phyloP scores from a whole-genome alignment of 2,113 vertebrate species.

The Perca flavescens region DNA sequence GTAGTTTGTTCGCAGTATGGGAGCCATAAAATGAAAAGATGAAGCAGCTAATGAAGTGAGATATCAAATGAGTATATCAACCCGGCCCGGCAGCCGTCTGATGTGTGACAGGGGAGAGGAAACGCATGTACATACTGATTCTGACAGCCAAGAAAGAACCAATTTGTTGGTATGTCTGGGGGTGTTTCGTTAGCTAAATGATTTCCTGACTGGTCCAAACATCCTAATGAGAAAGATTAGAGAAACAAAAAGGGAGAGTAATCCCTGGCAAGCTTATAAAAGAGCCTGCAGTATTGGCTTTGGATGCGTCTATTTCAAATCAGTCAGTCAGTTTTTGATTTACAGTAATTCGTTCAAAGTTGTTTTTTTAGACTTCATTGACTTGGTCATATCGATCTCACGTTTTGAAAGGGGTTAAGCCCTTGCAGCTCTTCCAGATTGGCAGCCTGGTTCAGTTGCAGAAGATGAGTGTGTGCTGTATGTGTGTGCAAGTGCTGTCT shows the following conservation, averaged over 20 bases:
- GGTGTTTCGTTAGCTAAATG: constrained; percentile 22
- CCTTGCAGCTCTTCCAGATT: background rate
- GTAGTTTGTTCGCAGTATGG: background rate
- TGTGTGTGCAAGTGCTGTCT: background rate
- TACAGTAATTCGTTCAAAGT: background rate
- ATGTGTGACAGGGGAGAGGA: constrained; percentile 11
- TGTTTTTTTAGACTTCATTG: background rate
- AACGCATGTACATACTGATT: background rate
- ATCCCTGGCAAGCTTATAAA: background rate
- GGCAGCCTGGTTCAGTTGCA: background rate
- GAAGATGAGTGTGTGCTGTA: background rate
- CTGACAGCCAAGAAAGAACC: constrained; percentile 9
- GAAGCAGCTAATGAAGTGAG: constrained; percentile 37
- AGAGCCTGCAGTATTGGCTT: background rate
- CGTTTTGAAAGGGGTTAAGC: background rate
- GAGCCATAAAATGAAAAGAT: constrained; percentile 5
- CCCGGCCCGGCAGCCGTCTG: background rate
- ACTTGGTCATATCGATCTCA: background rate
- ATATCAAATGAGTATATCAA: constrained; percentile 19
- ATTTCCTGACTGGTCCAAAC: constrained; percentile 30
- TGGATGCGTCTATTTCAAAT: background rate
- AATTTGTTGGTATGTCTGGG: constrained; percentile 14
- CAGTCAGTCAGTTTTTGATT: background rate
- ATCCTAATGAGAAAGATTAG: constrained; percentile 23
- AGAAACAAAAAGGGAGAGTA: constrained; percentile 1